A percentile compares a stretch with the other conserved stretches of the same genome.
Evolutionary conservation across 2,797 vertebrate species (phyloP).

Genomic region (Myotis pilosus): DNA sequence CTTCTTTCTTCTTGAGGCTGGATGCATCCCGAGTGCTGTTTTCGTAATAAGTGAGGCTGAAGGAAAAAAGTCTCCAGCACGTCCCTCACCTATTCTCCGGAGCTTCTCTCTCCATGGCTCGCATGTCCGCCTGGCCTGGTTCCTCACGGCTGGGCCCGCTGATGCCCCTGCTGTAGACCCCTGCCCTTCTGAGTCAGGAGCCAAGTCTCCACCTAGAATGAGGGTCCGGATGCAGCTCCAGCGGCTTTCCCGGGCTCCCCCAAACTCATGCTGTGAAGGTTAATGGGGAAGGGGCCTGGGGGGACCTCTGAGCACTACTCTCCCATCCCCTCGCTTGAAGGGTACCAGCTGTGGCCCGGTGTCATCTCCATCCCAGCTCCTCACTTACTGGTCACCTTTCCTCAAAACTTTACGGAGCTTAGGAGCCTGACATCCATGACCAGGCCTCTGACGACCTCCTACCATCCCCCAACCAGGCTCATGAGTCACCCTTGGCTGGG

Average conservation of each 20-base stretch:
- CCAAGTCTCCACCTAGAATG: neutral
- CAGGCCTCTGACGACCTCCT: neutral
- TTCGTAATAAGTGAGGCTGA: neutral
- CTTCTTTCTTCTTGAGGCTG: neutral
- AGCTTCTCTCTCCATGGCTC: neutral
- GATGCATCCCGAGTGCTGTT: neutral
- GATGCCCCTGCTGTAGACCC: neutral
- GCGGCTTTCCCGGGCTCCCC: neutral
- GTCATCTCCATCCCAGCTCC: no score
- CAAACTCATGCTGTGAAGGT: neutral
- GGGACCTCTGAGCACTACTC: neutral
- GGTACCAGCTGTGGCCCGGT: rapidly evolving
- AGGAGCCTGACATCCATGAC: neutral
- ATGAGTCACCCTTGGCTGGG: neutral
- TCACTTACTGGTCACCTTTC: neutral
- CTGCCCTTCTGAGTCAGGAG: neutral
- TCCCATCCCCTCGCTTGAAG: neutral
- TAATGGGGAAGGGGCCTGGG: neutral
- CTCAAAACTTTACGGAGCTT: neutral
- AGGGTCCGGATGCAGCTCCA: neutral
- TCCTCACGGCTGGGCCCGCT: neutral
- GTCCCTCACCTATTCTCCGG: neutral
- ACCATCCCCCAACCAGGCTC: neutral
- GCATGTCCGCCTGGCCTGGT: neutral
- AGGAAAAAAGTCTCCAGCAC: neutral